phyloP scores from a whole-genome alignment of 1,140 invertebrate species.

The Drosophila kanapiae region DNA sequence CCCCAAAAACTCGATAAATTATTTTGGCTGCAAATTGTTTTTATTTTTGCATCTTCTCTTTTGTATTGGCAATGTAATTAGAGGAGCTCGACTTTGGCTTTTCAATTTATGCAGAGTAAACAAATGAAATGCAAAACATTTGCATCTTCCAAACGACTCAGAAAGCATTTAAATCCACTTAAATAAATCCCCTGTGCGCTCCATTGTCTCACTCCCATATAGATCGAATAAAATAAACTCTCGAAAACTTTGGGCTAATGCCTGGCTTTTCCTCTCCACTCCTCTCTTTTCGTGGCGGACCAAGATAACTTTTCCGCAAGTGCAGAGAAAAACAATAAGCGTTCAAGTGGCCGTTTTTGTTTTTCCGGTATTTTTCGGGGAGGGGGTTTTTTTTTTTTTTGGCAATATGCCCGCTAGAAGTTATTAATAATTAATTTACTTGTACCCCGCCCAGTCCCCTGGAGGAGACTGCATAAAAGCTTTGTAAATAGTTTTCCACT shows the following conservation, averaged over 20 bases:
- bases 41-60: constrained; percentile 7
- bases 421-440: constrained; percentile 77
- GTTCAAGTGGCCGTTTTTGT: constrained; percentile 55
- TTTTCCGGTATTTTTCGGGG: constrained; percentile 11
- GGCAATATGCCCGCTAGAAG: constrained; percentile 39
- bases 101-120: constrained; percentile 61
- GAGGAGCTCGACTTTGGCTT: constrained; percentile 33
- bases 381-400: background rate
- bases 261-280: constrained; percentile 12
- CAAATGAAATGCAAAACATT: constrained; percentile 47
- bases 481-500: constrained; percentile 37
- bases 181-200: constrained; percentile 47
- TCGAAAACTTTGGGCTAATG: constrained; percentile 65
- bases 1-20: constrained; percentile 7
- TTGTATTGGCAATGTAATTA: constrained; percentile 50
- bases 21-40: constrained; percentile 16
- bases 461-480: constrained; percentile 38
- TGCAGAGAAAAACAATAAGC: constrained; percentile 63
- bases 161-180: constrained; percentile 53
- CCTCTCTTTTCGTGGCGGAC: background rate
- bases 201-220: constrained; percentile 10
- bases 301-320: constrained; percentile 39
- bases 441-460: constrained; percentile 32
- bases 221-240: constrained; percentile 51
- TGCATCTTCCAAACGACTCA: constrained; percentile 19